Evolutionary conservation across 2,797 vertebrate species (phyloP).

Genomic region (Yasuhikotakia modesta): DNA sequence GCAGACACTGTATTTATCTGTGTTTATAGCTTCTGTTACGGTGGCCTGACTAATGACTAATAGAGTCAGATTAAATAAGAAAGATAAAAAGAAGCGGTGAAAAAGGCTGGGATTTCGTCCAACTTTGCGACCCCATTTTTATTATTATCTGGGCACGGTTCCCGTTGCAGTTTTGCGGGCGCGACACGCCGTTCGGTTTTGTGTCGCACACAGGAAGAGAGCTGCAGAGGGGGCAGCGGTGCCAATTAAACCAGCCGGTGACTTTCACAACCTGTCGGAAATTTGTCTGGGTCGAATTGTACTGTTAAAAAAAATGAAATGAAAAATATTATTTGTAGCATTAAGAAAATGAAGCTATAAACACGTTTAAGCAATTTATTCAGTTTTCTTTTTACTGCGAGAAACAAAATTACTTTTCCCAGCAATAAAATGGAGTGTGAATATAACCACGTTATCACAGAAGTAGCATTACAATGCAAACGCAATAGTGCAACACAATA

Average conservation of each 20-base stretch:
- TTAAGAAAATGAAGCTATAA: too few relatives aligned
- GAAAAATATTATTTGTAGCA: too few relatives aligned
- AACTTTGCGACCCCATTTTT: constrained; percentile 24
- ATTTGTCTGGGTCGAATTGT: background rate
- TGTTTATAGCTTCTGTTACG: constrained; percentile 24
- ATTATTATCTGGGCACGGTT: constrained; percentile 29
- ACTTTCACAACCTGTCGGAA: background rate
- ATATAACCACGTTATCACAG: background rate
- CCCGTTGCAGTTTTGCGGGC: constrained; percentile 10
- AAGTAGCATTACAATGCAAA: background rate
- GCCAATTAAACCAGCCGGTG: background rate
- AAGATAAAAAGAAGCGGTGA: background rate
- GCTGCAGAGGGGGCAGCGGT: constrained; percentile 8
- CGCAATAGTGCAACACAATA: too few relatives aligned
- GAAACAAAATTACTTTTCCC: background rate
- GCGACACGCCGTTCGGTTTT: constrained; percentile 9
- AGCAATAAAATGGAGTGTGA: background rate
- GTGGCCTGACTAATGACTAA: constrained; percentile 8
- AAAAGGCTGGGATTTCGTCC: constrained; percentile 39
- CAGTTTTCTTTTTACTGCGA: background rate
- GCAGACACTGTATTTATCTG: constrained; percentile 14
- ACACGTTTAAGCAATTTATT: too few relatives aligned
- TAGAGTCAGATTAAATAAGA: constrained; percentile 10
- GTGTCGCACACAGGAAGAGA: background rate
- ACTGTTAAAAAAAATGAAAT: background rate